phyloP scores from a whole-genome alignment of 2,113 vertebrate genomes.

The Vicugna pacos region DNA sequence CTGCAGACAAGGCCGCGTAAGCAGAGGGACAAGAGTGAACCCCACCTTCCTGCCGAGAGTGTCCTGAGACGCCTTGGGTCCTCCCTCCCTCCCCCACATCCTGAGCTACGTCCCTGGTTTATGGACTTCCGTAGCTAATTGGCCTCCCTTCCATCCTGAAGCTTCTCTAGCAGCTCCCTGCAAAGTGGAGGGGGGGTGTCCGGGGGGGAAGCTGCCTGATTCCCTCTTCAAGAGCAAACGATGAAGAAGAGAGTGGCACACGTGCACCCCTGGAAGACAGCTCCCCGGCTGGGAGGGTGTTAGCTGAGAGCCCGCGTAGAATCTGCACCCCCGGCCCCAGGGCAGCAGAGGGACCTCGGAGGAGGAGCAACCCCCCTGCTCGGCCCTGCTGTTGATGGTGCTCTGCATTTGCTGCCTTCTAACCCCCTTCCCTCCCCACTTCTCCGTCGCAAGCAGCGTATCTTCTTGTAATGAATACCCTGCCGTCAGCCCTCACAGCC shows the following conservation, averaged over 20 bases:
- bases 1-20: not conserved
- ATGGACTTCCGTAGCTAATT: not conserved
- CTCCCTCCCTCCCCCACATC: not conserved
- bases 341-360: not conserved
- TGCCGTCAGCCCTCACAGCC: not conserved
- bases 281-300: not conserved
- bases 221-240: not conserved
- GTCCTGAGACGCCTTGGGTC: too few species aligned
- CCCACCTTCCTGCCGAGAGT: not conserved
- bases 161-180: slow-evolving; percentile 11
- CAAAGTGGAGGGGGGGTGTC: not conserved
- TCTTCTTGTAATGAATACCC: not conserved
- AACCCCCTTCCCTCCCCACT: not conserved
- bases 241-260: not conserved
- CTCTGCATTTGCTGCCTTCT: not conserved
- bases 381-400: not conserved
- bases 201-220: not conserved
- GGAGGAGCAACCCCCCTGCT: not conserved
- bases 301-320: not conserved
- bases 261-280: not conserved
- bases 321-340: not conserved
- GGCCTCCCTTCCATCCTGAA: not conserved
- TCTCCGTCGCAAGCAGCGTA: not conserved
- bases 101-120: not conserved
- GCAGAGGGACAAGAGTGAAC: too few species aligned